Base-by-base conservation (phyloP, 2,797 vertebrate species). In the Monodelphis domestica region DNA sequence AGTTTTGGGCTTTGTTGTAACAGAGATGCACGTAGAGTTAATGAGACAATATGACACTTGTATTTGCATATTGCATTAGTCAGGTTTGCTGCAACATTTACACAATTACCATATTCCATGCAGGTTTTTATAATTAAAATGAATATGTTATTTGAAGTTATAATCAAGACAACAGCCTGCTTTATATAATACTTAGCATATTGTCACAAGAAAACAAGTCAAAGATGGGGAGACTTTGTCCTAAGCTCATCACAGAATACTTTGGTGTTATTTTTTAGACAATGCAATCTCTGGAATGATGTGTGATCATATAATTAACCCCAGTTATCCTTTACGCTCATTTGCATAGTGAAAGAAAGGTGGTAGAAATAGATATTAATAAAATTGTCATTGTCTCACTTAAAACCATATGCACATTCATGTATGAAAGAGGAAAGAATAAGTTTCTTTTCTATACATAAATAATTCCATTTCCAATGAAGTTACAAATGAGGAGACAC, bases 21-120 rank as follows among this genome's bases (percentile, higher is more conserved):
- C 93, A 94, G 96, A 94, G 84, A 87, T 84, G 90, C 53, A 63
- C 28, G 88, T 59, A 90, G 89, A 70, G 89, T 52, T 95, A 96
- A 97, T 93, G 93, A 96, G 92, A 93, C 15, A 93, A 56, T 90
- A 94, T 95, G 92, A 93, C 38, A 93, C 90, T 94, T 89, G 91
- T 88, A 92, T 97, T 95, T 96, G 78, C 88, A 95, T 96, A 93
- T 51, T 21, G 10, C 94, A 91, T 92, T 90, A 89, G 24, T 56
- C 56, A 92, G 28, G 30, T 89, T 94, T 91, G 50, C 10, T 95
- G 87, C 29, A 93, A 91, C 51, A 89, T 30, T 91, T 91, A 88
- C 33, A 94, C 5, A 38, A 55, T 90, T 94, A 94, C 78, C 55
- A 91, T 95, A 91, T 90, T 91, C 78, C 54, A 51, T 56, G 45